A percentile compares a stretch with the other conserved stretches of the same genome.
Conservation (phyloP, 2,888 invertebrate species). For the Thecophora atra region DNA sequence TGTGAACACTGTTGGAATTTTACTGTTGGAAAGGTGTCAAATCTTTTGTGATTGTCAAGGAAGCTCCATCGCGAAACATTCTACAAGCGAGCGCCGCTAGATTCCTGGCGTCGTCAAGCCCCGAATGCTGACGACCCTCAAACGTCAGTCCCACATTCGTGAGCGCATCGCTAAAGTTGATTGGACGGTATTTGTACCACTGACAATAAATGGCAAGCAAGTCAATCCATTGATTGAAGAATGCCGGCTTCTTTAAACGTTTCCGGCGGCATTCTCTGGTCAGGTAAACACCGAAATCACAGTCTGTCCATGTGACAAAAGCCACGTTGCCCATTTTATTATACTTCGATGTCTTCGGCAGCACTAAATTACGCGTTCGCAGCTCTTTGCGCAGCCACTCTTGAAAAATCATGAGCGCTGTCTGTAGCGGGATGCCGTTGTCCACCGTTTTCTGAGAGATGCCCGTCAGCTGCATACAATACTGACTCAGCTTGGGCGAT, state of each 20-base stretch:
- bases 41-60: slow-evolving; percentile 68
- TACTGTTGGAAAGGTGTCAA: slow-evolving; percentile 62
- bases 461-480: slow-evolving; percentile 71
- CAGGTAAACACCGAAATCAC: slow-evolving; percentile 72
- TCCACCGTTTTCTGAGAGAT: slow-evolving; percentile 70
- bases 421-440: slow-evolving; percentile 67
- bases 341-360: slow-evolving; percentile 66
- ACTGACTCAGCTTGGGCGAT: slow-evolving; percentile 69
- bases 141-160: slow-evolving; percentile 70
- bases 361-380: slow-evolving; percentile 55
- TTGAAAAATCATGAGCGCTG: slow-evolving; percentile 68
- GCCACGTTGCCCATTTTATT: slow-evolving; percentile 67
- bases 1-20: slow-evolving; percentile 58
- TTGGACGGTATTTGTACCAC: slow-evolving; percentile 69
- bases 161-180: slow-evolving; percentile 68
- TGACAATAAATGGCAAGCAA: slow-evolving; percentile 68
- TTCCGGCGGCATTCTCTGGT: slow-evolving; percentile 71
- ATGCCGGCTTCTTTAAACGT: slow-evolving; percentile 67
- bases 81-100: slow-evolving; percentile 70
- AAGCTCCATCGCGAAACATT: slow-evolving; percentile 70
- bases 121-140: slow-evolving; percentile 71
- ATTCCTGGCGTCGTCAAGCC: slow-evolving; percentile 72
- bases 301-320: slow-evolving; percentile 73
- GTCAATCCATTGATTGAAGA: slow-evolving; percentile 72
- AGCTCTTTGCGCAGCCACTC: slow-evolving; percentile 69